Evolutionary conservation across 1,140 invertebrate genomes (phyloP).

Genomic region (Schlechtendalia chinensis): DNA sequence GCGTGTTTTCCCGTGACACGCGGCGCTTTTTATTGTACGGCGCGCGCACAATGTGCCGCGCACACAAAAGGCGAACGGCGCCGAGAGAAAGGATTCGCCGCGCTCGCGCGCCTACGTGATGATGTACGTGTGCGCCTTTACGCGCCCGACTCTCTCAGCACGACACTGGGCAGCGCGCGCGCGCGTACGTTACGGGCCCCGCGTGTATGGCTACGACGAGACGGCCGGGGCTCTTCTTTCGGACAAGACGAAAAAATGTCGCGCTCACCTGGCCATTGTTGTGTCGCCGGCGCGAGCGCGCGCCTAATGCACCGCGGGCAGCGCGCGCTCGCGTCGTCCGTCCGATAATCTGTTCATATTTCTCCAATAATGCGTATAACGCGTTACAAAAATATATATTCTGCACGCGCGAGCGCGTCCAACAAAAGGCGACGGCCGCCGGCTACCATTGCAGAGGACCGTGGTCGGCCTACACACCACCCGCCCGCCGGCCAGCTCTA

Average conservation of each 20-base stretch:
- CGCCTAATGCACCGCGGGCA: not conserved
- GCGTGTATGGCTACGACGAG: no score
- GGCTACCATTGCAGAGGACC: no score
- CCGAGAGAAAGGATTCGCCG: not conserved
- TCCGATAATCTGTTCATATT: conserved; percentile 38
- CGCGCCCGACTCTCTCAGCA: conserved; percentile 15
- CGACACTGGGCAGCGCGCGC: not conserved
- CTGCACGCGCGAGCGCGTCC: not conserved
- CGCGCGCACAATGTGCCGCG: not conserved
- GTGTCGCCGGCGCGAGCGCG: no score
- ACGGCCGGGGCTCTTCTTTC: conserved; percentile 4
- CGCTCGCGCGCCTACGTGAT: no score
- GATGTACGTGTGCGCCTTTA: not conserved
- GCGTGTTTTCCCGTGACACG: not conserved
- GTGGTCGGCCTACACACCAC: no score
- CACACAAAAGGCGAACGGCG: not conserved
- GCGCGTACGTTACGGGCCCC: no score
- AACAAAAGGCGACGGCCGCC: not conserved
- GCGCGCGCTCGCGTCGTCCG: not conserved
- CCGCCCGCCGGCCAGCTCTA: not conserved
- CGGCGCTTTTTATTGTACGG: not conserved
- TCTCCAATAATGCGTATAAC: no score
- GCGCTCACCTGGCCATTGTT: conserved; percentile 22
- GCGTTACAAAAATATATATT: no score
- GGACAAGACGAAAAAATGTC: conserved; percentile 25